Base-by-base conservation (phyloP, 2,113 vertebrate genomes). In the Alexandromys fortis region DNA sequence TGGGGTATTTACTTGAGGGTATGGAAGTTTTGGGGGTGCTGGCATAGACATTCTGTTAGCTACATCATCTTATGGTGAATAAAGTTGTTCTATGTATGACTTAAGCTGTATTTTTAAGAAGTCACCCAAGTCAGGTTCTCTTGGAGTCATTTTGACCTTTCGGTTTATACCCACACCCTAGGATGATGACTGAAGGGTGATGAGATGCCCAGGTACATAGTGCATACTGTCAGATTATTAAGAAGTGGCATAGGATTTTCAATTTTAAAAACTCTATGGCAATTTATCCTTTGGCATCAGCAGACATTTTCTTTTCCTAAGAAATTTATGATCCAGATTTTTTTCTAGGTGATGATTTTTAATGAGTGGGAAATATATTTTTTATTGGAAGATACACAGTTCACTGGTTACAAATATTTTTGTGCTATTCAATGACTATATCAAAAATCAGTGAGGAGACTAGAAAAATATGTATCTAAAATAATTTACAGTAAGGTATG, bases 1-100 rank as follows among this genome's bases (percentile, higher is more conserved):
- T 63, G 63, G 81, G 63, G 22, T 45, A 45, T 87, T 95, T 94
- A 90, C 94, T 96, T 92, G 92, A 89, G 58, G 28, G 38, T 38
- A 28, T 94, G 55, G 65, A 88, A 93, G 90, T 95, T 94, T 22
- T 90, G 85, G 58, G 42, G 67, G 85, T 90, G 33, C 49, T 94
- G 88, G 49, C 65, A 78, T n/a, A 79, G 61, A 94, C 93, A 96
- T 94, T 77, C 26, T 8, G 8, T 38, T 67, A 58, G 30, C 88
- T 75, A 5, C 0, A 47, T 67, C 21, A 45, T 92, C 52, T 83
- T 65, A 85, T 72, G 2, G 76, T 65, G 35, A 89, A 42, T 65
- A 73, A 70, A 47, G 3, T 45, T 81, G 38, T 79, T 95, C 89
- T 49, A 22, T 24, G 4, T 94, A 33, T 0, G 1, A 70, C 3